Conservation (phyloP, 2,113 vertebrate species). For the Gasterosteus aculeatus region DNA sequence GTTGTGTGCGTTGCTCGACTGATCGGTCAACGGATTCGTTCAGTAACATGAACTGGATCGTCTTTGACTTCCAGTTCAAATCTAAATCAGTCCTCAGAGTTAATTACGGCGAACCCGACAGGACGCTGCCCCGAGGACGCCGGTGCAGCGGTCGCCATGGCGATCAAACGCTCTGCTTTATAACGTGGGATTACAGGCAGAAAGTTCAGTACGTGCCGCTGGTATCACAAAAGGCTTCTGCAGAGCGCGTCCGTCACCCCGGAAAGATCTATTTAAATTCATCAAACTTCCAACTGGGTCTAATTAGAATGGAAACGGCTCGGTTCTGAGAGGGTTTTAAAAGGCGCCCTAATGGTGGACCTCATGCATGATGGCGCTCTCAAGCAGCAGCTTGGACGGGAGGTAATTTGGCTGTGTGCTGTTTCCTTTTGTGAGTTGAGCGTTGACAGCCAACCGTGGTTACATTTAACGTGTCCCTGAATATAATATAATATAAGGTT, state of each 20-base stretch:
- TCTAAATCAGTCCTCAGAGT: too few species aligned
- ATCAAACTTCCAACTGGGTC: background rate
- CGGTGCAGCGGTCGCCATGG: background rate
- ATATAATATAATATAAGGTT: background rate
- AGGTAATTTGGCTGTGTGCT: constrained; percentile 10
- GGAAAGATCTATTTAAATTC: background rate
- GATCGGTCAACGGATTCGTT: too few species aligned
- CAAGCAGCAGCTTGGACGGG: constrained; percentile 1
- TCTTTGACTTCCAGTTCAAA: too few species aligned
- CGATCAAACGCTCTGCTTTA: background rate
- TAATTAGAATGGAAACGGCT: background rate
- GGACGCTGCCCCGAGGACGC: background rate
- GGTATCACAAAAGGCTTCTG: background rate
- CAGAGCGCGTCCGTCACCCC: background rate
- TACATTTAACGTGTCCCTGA: background rate
- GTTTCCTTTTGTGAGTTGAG: background rate
- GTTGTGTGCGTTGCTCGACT: too few species aligned
- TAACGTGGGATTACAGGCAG: background rate
- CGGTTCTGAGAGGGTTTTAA: background rate
- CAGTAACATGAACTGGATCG: too few species aligned
- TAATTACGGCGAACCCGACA: too few species aligned
- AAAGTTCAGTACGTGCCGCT: background rate
- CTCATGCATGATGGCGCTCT: background rate
- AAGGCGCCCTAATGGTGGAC: background rate
- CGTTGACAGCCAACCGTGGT: background rate